These are phyloP conservation scores for Diorhabda carinulata DNA, from an alignment of 1,140 invertebrate species.

Conservation along the genomic window DNA sequence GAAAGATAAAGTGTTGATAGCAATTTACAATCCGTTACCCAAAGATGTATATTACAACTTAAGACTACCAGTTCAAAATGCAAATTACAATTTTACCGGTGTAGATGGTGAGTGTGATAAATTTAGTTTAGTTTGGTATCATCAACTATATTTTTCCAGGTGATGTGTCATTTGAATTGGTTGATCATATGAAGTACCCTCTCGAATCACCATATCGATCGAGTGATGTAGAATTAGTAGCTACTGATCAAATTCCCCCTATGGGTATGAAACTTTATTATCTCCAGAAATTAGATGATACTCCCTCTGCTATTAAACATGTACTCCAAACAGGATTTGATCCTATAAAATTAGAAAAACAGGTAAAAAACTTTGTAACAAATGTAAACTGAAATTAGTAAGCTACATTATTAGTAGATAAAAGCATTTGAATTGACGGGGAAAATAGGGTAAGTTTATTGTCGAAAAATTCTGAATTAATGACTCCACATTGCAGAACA, in stretches of 20 bases:
- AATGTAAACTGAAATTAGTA: not conserved
- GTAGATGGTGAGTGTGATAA: slow-evolving; percentile 10
- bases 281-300: not conserved
- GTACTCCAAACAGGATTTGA: not conserved
- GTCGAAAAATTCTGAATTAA: too few species aligned
- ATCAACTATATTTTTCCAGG: not conserved
- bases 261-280: slow-evolving; percentile 4
- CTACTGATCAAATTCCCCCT: not conserved
- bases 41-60: slow-evolving; percentile 59
- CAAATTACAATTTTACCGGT: slow-evolving; percentile 50
- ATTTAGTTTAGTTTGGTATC: not conserved
- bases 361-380: not conserved
- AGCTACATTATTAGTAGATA: too few species aligned
- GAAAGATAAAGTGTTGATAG: slow-evolving; percentile 57
- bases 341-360: not conserved
- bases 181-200: not conserved
- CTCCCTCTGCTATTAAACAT: not conserved
- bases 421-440: too few species aligned
- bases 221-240: not conserved
- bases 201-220: not conserved
- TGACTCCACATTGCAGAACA: too few species aligned
- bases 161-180: not conserved
- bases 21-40: slow-evolving; percentile 75
- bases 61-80: slow-evolving; percentile 60
- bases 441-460: too few species aligned